Evolutionary conservation across 2,797 vertebrate genomes (phyloP).

Genomic region (Mormyrops attenuatus): DNA sequence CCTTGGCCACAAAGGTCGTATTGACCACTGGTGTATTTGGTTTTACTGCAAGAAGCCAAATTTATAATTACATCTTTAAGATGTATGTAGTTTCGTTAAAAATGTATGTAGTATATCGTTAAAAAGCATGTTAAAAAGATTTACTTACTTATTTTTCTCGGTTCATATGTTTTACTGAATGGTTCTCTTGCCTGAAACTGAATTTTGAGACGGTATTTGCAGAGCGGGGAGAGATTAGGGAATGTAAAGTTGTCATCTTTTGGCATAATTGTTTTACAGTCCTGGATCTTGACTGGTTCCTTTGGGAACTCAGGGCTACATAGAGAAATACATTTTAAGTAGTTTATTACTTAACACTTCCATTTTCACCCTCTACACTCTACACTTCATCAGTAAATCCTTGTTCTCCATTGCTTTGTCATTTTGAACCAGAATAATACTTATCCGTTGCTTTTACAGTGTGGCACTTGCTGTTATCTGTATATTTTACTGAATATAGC

Average conservation of each 20-base stretch:
- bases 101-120: neutral
- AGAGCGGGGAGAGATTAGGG: fast-evolving
- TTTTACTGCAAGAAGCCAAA: conserved; percentile 46
- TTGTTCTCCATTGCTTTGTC: neutral
- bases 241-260: conserved; percentile 28
- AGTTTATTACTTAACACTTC: neutral
- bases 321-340: neutral
- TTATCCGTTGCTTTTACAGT: neutral
- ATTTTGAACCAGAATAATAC: neutral
- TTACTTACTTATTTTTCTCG: conserved; percentile 44
- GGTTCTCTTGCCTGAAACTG: conserved; percentile 23
- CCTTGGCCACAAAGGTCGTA: conserved; percentile 28
- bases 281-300: neutral
- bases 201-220: conserved; percentile 10
- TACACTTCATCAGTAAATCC: neutral
- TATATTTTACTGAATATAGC: neutral
- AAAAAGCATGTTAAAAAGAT: neutral
- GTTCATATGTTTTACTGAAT: neutral
- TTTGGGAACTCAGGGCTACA: too few species aligned
- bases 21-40: conserved; percentile 49
- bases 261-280: neutral
- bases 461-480: neutral
- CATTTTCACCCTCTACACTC: neutral
- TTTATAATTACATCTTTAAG: neutral
- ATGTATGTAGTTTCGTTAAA: neutral